phyloP scores from a whole-genome alignment of 2,888 invertebrate genomes.

The Eurytoma adleriae region DNA sequence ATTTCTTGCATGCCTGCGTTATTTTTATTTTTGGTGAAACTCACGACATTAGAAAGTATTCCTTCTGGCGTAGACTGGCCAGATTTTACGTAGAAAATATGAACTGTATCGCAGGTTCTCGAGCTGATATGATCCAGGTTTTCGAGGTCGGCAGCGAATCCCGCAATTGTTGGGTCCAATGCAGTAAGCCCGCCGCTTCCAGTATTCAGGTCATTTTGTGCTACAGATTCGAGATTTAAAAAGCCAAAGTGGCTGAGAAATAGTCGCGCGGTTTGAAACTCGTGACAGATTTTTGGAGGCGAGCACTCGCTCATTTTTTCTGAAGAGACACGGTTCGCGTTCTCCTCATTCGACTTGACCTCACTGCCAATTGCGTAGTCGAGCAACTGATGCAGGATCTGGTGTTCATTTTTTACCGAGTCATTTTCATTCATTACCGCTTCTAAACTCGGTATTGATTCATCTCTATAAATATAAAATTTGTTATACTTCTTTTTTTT shows the following conservation, averaged over 20 bases:
- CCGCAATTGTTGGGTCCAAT: constrained; percentile 83
- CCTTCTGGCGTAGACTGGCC: constrained; percentile 88
- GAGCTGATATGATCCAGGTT: constrained; percentile 91
- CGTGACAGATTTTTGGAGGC: constrained; percentile 89
- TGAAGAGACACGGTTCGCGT: constrained; percentile 67
- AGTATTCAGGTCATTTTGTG: constrained; percentile 69
- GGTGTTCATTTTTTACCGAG: constrained; percentile 78
- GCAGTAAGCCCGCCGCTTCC: constrained; percentile 81
- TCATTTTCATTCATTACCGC: constrained; percentile 82
- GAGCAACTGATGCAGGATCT: constrained; percentile 84
- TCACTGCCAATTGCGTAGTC: constrained; percentile 82
- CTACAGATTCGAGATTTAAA: constrained; percentile 77
- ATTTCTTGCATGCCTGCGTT: neutral
- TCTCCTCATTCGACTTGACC: constrained; percentile 74
- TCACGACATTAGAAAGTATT: constrained; percentile 87
- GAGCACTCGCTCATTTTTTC: constrained; percentile 84
- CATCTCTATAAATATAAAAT: constrained; percentile 80
- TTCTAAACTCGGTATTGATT: constrained; percentile 93
- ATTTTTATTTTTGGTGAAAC: neutral
- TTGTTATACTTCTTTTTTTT: neutral
- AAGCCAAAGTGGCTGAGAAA: constrained; percentile 98
- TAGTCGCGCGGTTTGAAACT: constrained; percentile 96
- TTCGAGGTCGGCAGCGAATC: constrained; percentile 88
- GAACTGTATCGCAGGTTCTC: constrained; percentile 93
- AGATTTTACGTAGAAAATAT: constrained; percentile 94